Base-by-base conservation (phyloP, 1,140 invertebrate species). In the Zeugodacus cucurbitae region DNA sequence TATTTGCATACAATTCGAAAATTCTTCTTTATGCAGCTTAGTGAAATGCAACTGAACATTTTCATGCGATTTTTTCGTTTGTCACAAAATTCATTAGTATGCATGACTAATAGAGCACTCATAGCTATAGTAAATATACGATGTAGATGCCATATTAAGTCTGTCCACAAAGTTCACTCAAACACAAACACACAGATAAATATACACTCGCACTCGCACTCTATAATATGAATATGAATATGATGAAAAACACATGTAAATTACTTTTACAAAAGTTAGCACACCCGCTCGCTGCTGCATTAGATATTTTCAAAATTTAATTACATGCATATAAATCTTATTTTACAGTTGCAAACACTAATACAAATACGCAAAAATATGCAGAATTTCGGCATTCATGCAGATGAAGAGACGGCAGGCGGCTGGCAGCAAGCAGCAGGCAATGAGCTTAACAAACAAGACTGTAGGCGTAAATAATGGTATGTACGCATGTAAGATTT, bases 221-320 rank as follows among this genome's bases (percentile, higher is more conserved):
- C n/a, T 26, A 62, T n/a, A 10, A n/a, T n/a, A 62, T n/a, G n/a
- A n/a, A n/a, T n/a, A n/a, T n/a, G n/a, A n/a, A n/a, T n/a, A n/a
- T n/a, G n/a, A n/a, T n/a, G 58, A 26, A 62, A 62, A 26, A 10
- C 58, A 26, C 58, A 62, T 62, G n/a, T 26, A 62, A 62, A 62
- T 62, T 62, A 62, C 6, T 26, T 62, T 22, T n/a, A 26, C n/a
- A 11, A 74, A 37, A n/a, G 17, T 37, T 74, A 74, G 32, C 67
- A 41, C 14, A 41, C 67, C 1, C 67, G 20, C 67, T 8, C 67
- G 20, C 32, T 20, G 22, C 34, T 67, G n/a, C 26, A 34, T 34
- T 32, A 41, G 34, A 74, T 74, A 74, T 74, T 74, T 74, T 74
- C 34, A 22, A 74, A 74, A 74, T 74, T 74, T 74, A 74, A 74